Conservation (phyloP, 2,113 vertebrate genomes). For the Aegithalos caudatus region DNA sequence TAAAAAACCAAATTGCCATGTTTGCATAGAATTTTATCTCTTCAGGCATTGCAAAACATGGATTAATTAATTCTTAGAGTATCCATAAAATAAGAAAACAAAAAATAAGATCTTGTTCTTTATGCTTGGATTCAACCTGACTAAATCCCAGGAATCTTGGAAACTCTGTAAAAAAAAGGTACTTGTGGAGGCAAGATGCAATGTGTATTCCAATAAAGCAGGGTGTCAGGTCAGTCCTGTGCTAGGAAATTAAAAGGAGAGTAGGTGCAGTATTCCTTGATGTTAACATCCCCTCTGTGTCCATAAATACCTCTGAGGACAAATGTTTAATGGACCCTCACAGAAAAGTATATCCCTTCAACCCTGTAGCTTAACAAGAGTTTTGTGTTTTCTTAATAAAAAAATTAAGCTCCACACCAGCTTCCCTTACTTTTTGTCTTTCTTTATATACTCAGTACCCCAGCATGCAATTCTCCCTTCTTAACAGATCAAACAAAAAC, state of each 20-base stretch:
- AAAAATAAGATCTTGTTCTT: neutral
- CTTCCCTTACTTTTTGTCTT: neutral
- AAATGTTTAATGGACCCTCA: neutral
- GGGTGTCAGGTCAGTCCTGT: neutral
- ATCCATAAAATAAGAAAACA: neutral
- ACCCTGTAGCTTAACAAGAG: neutral
- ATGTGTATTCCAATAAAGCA: neutral
- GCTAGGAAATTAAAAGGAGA: neutral
- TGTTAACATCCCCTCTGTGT: neutral
- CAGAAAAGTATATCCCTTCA: neutral
- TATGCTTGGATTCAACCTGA: neutral
- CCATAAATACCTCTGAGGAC: neutral
- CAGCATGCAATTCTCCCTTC: neutral
- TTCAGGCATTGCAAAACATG: neutral
- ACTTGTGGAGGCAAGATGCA: neutral
- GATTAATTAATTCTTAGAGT: neutral
- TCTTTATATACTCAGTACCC: neutral
- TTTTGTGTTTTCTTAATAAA: neutral
- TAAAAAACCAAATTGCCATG: neutral
- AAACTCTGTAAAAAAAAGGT: neutral
- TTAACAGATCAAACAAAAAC: neutral
- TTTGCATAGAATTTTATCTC: neutral
- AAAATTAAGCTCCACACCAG: neutral
- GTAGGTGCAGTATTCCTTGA: neutral
- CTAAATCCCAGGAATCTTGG: neutral